phyloP scores from a whole-genome alignment of 30 jellyfish, hydroid and myxozoan genomes.

The Pelagia noctiluca region DNA sequence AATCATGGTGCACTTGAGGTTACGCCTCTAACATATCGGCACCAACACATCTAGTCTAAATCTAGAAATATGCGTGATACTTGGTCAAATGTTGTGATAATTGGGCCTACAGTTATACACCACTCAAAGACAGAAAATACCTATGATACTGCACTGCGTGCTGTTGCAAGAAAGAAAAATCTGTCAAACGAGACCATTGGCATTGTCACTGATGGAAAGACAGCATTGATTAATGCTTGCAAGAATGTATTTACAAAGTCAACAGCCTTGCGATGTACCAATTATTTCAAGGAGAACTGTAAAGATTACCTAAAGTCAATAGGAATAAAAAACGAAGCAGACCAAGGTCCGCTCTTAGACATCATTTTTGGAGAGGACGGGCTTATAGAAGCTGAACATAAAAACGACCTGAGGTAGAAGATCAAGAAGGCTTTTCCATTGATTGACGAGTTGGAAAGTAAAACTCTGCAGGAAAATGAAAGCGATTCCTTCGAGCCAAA shows the following conservation, averaged over 20 bases:
- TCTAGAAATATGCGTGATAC: neutral
- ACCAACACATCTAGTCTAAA: neutral
- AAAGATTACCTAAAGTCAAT: neutral
- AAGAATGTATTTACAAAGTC: neutral
- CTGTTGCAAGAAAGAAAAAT: neutral
- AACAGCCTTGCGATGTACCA: constrained; percentile 13
- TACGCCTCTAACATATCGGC: neutral
- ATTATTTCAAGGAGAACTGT: constrained; percentile 1
- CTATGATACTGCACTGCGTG: neutral
- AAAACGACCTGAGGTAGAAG: neutral
- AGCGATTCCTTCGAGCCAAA: neutral
- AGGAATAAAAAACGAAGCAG: constrained; percentile 7
- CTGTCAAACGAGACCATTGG: neutral
- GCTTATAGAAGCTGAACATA: constrained; percentile 23
- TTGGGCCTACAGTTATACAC: neutral
- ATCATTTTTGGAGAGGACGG: constrained; percentile 21
- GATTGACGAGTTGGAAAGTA: constrained; percentile 3
- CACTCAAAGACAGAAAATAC: neutral
- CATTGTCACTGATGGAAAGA: constrained; percentile 7
- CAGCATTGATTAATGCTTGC: constrained; percentile 34
- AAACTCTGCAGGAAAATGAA: neutral
- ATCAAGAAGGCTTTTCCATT: neutral
- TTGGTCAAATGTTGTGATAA: neutral
- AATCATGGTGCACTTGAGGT: neutral
- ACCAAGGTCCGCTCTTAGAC: constrained; percentile 9